These are phyloP conservation scores for Pristionchus exspectatus DNA, from an alignment of 2,888 invertebrate species.

Conservation along the genomic window DNA sequence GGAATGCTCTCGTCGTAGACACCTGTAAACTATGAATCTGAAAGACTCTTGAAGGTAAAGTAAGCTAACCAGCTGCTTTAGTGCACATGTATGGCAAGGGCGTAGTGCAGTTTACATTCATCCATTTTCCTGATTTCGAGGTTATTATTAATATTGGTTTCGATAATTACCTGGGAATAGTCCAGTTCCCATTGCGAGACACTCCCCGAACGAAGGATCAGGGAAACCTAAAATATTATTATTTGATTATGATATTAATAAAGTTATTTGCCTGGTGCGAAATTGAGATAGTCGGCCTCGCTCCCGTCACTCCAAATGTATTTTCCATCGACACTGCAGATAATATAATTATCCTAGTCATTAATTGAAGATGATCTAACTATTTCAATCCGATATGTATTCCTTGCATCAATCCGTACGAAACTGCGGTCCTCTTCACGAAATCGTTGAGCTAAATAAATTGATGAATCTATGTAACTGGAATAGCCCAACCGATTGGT, in stretches of 20 bases:
- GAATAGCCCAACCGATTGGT: neutral
- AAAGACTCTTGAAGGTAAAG: neutral
- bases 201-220: neutral
- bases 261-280: neutral
- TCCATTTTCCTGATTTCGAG: neutral
- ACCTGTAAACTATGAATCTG: neutral
- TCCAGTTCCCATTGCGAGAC: neutral
- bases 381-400: neutral
- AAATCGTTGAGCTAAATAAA: slow-evolving; percentile 4
- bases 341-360: neutral
- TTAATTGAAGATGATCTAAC: neutral
- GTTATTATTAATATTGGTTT: neutral
- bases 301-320: slow-evolving; percentile 10
- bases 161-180: neutral
- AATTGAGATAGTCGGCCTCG: neutral
- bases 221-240: neutral
- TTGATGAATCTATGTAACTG: no score
- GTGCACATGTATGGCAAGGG: slow-evolving; percentile 1
- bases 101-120: neutral
- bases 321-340: neutral
- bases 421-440: neutral
- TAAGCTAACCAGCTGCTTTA: neutral
- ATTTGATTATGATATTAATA: neutral
- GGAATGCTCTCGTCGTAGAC: neutral
- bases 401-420: neutral